Base-by-base conservation (phyloP, 2,888 invertebrate species). In the Peribatodes rhomboidaria region DNA sequence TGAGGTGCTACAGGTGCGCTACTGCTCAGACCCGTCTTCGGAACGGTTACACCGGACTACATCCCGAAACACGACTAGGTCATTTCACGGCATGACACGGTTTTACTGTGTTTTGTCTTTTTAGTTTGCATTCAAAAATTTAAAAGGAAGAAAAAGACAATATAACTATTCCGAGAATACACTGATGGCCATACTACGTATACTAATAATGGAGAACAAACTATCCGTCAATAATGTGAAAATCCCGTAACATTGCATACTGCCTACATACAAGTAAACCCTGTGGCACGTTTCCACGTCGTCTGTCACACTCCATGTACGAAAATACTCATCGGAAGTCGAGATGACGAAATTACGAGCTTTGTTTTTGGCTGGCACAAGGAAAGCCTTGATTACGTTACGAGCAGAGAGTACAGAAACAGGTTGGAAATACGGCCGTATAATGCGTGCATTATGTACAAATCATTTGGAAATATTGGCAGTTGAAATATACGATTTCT, bases 231-330 rank as follows among this genome's bases (percentile, higher is more conserved):
- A 22, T 44, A 13, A 22, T 22, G 22, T 0, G 1, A 2, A 6
- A 49, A n/a, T n/a, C 8, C 11, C 9, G 10, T 9, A 58, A 58
- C n/a, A 49, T 50, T 16, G n/a, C 7, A 31, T 47, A 47, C 60
- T 61, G 46, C 8, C 10, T n/a, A 20, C 8, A n/a, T 6, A 22
- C 22, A 35, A 14, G 10, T 11, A 8, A 16, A 27, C 35, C 39
- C 63, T 58, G 58, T 58, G 33, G 2, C 47, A 78, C 76, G 79
- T 82, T 82, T 78, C 76, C 78, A 79, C 81, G 75, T 80, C 80
- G 78, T 81, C 76, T 78, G 75, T 82, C 82, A 81, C 69, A 69
- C 64, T 65, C 58, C 61, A 61, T 65, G 61, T 75, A 76, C 67
- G 72, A 74, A 77, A 75, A 73, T 73, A 78, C 75, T 77, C 77